Evolutionary conservation across 2,113 vertebrate species (phyloP).

Genomic region (Oceanites oceanicus): DNA sequence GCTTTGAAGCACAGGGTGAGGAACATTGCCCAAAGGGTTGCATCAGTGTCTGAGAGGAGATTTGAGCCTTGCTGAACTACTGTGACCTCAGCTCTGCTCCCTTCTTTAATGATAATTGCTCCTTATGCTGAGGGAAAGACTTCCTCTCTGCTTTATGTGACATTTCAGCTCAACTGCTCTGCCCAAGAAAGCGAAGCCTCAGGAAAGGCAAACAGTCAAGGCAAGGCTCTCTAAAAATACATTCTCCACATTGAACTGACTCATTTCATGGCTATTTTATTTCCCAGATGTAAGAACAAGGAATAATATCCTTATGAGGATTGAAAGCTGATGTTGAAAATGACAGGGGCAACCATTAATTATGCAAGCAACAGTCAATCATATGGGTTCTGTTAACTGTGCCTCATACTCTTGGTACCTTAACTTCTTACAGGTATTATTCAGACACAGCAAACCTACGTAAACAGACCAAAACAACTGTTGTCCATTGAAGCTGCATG

Average conservation of each 20-base stretch:
- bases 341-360: background rate
- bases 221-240: background rate
- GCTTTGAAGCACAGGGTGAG: background rate
- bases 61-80: background rate
- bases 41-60: background rate
- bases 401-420: background rate
- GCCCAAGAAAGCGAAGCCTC: background rate
- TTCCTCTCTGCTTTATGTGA: background rate
- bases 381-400: background rate
- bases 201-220: background rate
- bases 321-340: background rate
- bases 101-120: background rate
- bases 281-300: background rate
- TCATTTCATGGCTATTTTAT: background rate
- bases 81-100: background rate
- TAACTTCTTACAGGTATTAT: background rate
- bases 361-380: background rate
- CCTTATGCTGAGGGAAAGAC: background rate
- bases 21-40: background rate
- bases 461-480: background rate
- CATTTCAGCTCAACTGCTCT: background rate
- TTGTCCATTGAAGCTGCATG: background rate
- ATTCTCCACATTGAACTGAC: background rate
- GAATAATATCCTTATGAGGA: background rate
- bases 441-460: background rate